Evolutionary conservation across 1,140 invertebrate genomes (phyloP), one percentile per base, ranked within the genome.

Genomic region (Ericerus pela): DNA sequence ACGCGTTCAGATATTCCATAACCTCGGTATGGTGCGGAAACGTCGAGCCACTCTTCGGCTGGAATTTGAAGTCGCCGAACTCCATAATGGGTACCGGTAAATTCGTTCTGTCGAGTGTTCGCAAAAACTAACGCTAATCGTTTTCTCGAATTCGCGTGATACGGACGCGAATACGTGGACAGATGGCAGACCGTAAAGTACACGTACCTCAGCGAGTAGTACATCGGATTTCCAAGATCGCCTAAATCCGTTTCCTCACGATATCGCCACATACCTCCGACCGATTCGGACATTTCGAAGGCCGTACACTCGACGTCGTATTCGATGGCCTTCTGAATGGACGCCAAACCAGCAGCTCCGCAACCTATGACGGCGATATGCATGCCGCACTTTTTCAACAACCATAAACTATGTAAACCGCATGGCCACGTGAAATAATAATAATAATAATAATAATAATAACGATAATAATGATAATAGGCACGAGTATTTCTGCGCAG

Each of bases 201-300:
- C n/a, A n/a, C 65, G 68, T 71, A 88, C 85, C 79, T 81, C 8
- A 91, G 70, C 62, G 79, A 81, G 65, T 82, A 78, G 66, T 91
- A 91, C 83, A 93, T 92, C 69, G 85, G 87, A 29, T 85, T 84
- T 65, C 91, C 79, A 2, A 86, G 84, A 26, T 86, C 70, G 5
- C 84, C 84, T 81, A 79, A 16, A 83, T 67, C 0, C 28, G 75
- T 76, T 56, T 77, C 70, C 52, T 81, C 78, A 0, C 78, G 81
- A 64, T 89, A 95, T 0, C 87, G 79, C 88, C 88, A 92, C 5
- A 88, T 86, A 18, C 91, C 91, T 14, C 90, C 91, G 43, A 93
- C 72, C 61, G 77, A 65, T 16, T 75, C 68, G 1, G 76, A 77
- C 67, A 88, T 81, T 64, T 90, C 84, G 64, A 81, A 80, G n/a